These are phyloP conservation scores for Otolemur crassicaudatus DNA, from an alignment of 2,797 vertebrate species.

Conservation along the genomic window DNA sequence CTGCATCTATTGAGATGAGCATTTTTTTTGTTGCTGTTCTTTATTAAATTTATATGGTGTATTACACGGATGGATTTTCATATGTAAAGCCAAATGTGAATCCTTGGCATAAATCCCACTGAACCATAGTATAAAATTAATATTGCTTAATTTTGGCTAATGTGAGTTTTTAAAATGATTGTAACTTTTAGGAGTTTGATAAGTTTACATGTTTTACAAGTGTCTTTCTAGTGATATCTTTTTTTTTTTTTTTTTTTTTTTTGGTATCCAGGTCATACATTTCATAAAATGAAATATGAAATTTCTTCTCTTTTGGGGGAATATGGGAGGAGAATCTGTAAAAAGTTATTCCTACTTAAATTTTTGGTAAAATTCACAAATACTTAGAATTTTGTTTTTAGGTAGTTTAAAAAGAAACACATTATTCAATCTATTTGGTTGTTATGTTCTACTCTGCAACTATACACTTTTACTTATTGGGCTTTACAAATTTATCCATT, in stretches of 20 bases:
- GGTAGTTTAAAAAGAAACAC: not conserved
- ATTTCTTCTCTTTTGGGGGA: too few relatives aligned
- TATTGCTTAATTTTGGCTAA: not conserved
- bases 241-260: too few relatives aligned
- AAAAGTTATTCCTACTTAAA: too few relatives aligned
- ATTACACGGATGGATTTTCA: not conserved
- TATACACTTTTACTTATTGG: not conserved
- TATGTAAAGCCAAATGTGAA: not conserved
- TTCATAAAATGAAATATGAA: too few relatives aligned
- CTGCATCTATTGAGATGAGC: not conserved
- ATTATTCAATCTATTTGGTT: not conserved
- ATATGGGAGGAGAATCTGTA: too few relatives aligned
- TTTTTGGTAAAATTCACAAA: not conserved
- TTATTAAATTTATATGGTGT: not conserved
- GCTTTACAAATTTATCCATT: not conserved
- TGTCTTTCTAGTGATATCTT: too few relatives aligned
- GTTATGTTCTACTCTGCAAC: not conserved
- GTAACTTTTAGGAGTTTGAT: not conserved
- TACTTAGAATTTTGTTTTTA: not conserved
- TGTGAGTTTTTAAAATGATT: accelerated
- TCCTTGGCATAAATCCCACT: not conserved
- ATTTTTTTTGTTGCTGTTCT: not conserved
- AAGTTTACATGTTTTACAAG: too few relatives aligned
- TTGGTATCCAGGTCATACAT: too few relatives aligned
- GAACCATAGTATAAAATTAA: not conserved